phyloP scores from a whole-genome alignment of 1,140 invertebrate species.

The Drosophila takahashii region DNA sequence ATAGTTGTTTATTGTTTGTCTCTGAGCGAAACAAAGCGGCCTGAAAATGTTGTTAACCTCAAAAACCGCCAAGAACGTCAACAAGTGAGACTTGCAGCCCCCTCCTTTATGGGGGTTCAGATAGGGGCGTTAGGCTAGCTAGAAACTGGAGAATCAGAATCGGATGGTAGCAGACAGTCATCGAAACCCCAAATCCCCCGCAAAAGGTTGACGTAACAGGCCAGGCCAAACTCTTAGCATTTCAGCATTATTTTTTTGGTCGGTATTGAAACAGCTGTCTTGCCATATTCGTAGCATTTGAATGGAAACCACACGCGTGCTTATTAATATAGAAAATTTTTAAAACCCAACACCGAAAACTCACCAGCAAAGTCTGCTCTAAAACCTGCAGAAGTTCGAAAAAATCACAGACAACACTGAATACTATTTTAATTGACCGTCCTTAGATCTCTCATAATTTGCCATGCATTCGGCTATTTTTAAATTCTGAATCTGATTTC shows the following conservation, averaged over 20 bases:
- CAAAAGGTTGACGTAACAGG: constrained; percentile 47
- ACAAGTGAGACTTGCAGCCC: constrained; percentile 60
- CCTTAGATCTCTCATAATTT: constrained; percentile 44
- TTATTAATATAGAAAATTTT: constrained; percentile 36
- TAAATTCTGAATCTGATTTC: constrained; percentile 13
- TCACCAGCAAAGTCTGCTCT: constrained; percentile 16
- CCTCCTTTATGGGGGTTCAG: not conserved
- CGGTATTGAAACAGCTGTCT: constrained; percentile 58
- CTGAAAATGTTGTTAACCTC: constrained; percentile 78
- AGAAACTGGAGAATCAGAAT: constrained; percentile 25
- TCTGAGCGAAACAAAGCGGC: constrained; percentile 58
- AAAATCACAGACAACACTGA: constrained; percentile 4
- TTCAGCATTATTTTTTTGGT: constrained; percentile 21
- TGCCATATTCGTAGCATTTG: constrained; percentile 37
- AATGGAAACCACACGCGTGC: constrained; percentile 31
- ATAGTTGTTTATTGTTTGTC: constrained; percentile 45
- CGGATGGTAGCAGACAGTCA: constrained; percentile 3
- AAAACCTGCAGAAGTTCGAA: constrained; percentile 4
- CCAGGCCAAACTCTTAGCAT: constrained; percentile 13
- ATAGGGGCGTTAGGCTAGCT: not conserved
- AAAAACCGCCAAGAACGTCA: constrained; percentile 83
- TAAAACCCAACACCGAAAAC: constrained; percentile 10
- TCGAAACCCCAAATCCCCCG: constrained; percentile 19
- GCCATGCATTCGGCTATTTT: constrained; percentile 31
- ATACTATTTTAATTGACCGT: constrained; percentile 32